Conservation (phyloP, 2,113 vertebrate species). For the Athene noctua region DNA sequence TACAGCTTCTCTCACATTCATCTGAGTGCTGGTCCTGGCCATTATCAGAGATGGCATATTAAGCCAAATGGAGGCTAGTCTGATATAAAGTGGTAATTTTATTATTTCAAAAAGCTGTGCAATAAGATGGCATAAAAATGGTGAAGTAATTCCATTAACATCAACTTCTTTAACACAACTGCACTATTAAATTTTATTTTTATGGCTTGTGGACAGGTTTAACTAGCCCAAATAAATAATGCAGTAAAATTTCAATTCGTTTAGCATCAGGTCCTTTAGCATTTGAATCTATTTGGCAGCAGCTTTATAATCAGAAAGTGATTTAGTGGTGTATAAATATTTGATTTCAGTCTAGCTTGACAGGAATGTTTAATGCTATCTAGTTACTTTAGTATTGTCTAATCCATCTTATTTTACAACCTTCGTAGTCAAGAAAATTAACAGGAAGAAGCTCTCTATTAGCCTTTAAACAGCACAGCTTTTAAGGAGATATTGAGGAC, state of each 20-base stretch:
- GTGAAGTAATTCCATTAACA: background rate
- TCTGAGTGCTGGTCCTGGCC: background rate
- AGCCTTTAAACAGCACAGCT: background rate
- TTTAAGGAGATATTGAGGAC: background rate
- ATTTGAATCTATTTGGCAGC: constrained; percentile 22
- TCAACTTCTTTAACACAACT: constrained; percentile 19
- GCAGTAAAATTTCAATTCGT: constrained; percentile 36
- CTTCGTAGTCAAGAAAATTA: background rate
- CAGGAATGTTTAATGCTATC: constrained; percentile 41
- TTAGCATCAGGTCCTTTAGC: constrained; percentile 22
- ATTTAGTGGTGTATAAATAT: constrained; percentile 57
- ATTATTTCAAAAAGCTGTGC: background rate
- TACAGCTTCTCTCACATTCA: background rate
- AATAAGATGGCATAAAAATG: constrained; percentile 10
- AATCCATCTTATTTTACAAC: constrained; percentile 56
- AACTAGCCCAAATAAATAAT: constrained; percentile 51
- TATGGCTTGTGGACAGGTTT: constrained; percentile 31
- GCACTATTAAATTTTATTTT: constrained; percentile 23
- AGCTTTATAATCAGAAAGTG: constrained; percentile 45
- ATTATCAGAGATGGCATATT: background rate
- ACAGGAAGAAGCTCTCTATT: background rate
- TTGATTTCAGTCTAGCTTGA: constrained; percentile 37
- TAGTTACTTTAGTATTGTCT: background rate
- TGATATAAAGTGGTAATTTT: background rate
- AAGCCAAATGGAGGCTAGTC: background rate